Percentiles rank a stretch among this genome's conserved stretches.
phyloP scores from a whole-genome alignment of 2,888 invertebrate species.

The Atherix ibis region DNA sequence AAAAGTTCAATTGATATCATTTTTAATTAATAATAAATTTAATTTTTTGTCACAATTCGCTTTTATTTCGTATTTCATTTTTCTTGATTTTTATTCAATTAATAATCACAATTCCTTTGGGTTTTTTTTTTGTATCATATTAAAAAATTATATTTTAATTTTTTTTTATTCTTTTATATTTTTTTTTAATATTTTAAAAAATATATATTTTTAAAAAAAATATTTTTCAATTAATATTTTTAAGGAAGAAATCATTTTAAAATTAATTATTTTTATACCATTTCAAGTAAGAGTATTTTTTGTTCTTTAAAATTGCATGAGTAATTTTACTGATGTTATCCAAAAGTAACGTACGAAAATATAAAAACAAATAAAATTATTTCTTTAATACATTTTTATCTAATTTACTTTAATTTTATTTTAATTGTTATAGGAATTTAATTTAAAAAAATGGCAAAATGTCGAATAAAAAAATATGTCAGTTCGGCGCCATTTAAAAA shows the following conservation, averaged over 20 bases:
- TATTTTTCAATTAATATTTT: neutral
- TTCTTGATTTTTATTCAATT: conserved; percentile 6
- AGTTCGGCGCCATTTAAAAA: no score
- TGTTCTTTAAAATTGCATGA: no score
- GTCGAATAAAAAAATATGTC: no score
- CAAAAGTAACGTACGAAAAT: no score
- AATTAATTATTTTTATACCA: neutral
- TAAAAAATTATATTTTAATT: conserved; percentile 5
- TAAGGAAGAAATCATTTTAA: neutral
- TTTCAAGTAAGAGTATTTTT: neutral
- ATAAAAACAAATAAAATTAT: no score
- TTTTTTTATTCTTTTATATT: conserved; percentile 2
- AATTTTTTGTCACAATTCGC: neutral
- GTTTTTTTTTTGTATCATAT: conserved; percentile 9
- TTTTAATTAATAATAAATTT: neutral
- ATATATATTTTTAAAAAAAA: neutral
- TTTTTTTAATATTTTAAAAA: conserved; percentile 2
- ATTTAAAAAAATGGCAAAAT: no score
- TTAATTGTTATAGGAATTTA: no score
- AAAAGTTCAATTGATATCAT: neutral
- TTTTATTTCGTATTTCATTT: neutral
- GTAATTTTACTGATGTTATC: no score
- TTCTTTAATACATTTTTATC: no score
- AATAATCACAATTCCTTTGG: conserved; percentile 15
- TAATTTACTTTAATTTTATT: no score